Base-by-base conservation (phyloP, 2,797 vertebrate species). In the Sebastiscus tertius region DNA sequence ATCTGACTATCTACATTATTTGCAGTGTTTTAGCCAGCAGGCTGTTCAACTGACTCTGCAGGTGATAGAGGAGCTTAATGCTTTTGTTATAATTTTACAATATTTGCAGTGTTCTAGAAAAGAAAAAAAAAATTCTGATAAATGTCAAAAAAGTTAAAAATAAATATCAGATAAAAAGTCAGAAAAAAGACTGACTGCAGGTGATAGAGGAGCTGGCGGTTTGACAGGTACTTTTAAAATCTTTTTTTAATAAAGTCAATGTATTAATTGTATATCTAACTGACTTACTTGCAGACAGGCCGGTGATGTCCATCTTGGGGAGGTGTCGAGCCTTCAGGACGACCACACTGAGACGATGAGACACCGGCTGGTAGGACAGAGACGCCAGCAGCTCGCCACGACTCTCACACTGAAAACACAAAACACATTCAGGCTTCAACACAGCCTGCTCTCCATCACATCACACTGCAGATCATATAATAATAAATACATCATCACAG, bases 281-380 rank as follows among this genome's bases (percentile, higher is more conserved):
- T 16, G 92, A 97, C 98, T 97, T 95, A 98, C 97, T 99, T 93
- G 97, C 98, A 94, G 98, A 98, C 92, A 99, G 96, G 60, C 98
- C 98, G 0, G 96, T 98, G 95, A 99, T 97, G 86, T 99, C 98
- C 97, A 98, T 97, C 95, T 98, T 99, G 60, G 98, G 98, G 86
- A 99, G 94, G 52, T 98, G 97, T 84, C 96, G 96, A 61, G 98
- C 98, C 90, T 99, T 99, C 86, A 99, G 96, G 82, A 99, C 98
- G 86, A 98, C 98, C 52, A 99, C 98, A 0, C 97, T 99, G 95
- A 99, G 98, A 20, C 98, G 96, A 80, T 99, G 97, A 1, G 97
- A 97, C 88, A 97, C 97, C 0, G 98, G 98, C 92, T 99, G 98
- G 90, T 99, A 99, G 2, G 97, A 98, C 90, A 99, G 90, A 62